Base-by-base conservation (phyloP, 2,888 invertebrate species). In the Pyrrhosoma nymphula region DNA sequence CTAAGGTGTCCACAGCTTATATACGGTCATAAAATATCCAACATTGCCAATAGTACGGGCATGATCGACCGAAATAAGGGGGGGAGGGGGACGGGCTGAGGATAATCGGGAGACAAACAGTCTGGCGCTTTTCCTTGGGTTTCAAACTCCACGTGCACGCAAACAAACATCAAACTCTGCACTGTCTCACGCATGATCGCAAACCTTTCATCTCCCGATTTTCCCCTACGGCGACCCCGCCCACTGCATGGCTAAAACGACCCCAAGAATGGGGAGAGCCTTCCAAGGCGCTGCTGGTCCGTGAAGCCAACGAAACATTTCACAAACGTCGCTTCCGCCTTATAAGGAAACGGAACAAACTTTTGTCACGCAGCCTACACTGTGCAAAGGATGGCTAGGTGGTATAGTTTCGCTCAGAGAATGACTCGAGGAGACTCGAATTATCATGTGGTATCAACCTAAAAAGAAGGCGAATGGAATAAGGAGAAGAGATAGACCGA, bases 121-220 rank as follows among this genome's bases (percentile, higher is more conserved):
- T 82, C 82, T 82, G 82, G 35, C 82, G 35, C 82, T 82, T 82
- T 82, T 82, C 82, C 16, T 35, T n/a, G 35, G 69, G n/a, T 69
- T 26, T 69, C n/a, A 26, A n/a, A 2, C 35, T 82, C 30, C 82
- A 35, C 30, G 35, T 14, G 35, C 14, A 35, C 35, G 82, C 35
- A 82, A 82, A 82, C 82, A 82, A 82, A 82, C 26, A 69, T n/a
- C n/a, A 8, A 23, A 10, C n/a, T n/a, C n/a, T n/a, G n/a, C n/a
- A n/a, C n/a, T 69, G 16, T 20, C 60, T 60, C 16, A 60, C 16
- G 20, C 60, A 12, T 20, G 60, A 14, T 14, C 18, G 60, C 60
- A 60, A 60, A 16, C 60, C 60, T 14, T 60, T 47, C 47, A 47
- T 47, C 47, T 47, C 26, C 26, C n/a, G 69, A 26, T 69, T 8